Evolutionary conservation across 2,797 vertebrate species (phyloP).

Genomic region (Typhlichthys subterraneus): DNA sequence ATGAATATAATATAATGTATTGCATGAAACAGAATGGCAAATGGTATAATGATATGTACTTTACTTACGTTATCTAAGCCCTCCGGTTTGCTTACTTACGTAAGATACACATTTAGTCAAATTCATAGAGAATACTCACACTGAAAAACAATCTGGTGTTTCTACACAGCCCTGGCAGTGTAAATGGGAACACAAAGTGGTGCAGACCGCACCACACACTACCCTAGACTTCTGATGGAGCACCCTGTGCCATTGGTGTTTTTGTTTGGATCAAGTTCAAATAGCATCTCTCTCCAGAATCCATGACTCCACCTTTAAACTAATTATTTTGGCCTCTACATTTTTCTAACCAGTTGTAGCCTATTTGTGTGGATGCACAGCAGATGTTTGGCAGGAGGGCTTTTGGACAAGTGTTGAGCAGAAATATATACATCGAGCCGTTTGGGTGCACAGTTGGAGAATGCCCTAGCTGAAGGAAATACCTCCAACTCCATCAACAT

Average conservation of each 20-base stretch:
- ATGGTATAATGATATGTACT: slow-evolving; percentile 12
- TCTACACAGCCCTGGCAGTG: too few relatives aligned
- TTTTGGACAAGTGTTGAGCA: not conserved
- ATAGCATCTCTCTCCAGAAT: too few relatives aligned
- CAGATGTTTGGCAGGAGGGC: slow-evolving; percentile 11
- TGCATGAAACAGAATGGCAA: slow-evolving; percentile 28
- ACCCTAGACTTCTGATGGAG: too few relatives aligned
- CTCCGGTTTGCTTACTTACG: too few relatives aligned
- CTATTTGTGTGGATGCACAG: slow-evolving; percentile 5
- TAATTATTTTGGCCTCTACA: slow-evolving; percentile 16
- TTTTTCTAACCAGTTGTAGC: slow-evolving; percentile 7
- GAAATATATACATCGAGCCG: slow-evolving; percentile 17
- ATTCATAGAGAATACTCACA: too few relatives aligned
- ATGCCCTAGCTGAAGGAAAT: slow-evolving; percentile 54
- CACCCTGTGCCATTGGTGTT: too few relatives aligned
- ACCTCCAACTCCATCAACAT: slow-evolving; percentile 56
- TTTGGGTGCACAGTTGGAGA: slow-evolving; percentile 27
- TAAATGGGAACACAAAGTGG: too few relatives aligned
- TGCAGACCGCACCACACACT: too few relatives aligned
- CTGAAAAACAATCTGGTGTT: too few relatives aligned
- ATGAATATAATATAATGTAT: slow-evolving; percentile 26
- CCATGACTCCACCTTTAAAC: slow-evolving; percentile 6
- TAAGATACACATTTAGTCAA: too few relatives aligned
- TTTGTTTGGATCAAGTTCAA: too few relatives aligned
- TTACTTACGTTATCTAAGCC: too few relatives aligned